Conservation (phyloP, 1,140 invertebrate genomes). For the Muscidifurax raptorellus region DNA sequence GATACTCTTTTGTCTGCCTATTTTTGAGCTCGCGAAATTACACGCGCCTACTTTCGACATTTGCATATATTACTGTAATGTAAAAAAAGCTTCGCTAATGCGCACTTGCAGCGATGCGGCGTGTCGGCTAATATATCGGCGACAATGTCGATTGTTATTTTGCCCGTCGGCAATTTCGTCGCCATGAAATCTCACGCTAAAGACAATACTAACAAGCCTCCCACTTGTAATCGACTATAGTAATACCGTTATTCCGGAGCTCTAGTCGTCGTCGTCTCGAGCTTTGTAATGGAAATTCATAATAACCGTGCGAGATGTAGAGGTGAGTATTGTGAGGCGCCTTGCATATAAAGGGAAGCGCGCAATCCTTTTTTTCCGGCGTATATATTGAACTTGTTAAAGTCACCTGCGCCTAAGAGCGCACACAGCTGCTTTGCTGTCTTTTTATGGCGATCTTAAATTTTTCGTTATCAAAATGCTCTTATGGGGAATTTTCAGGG, state of each 20-base stretch:
- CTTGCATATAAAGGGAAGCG: neutral
- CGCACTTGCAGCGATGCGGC: neutral
- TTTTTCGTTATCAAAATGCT: no score
- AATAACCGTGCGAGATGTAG: conserved; percentile 26
- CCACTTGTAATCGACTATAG: conserved; percentile 53
- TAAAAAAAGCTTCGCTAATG: neutral
- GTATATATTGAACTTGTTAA: neutral
- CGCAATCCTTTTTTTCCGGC: neutral
- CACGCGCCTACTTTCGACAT: neutral
- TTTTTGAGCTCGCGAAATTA: neutral
- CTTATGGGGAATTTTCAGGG: no score
- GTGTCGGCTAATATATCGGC: conserved; percentile 12
- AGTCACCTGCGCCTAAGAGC: neutral
- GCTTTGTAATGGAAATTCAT: conserved; percentile 61
- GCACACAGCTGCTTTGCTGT: no score
- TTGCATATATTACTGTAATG: neutral
- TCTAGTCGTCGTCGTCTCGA: neutral
- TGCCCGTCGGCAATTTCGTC: conserved; percentile 9
- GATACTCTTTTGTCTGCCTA: neutral
- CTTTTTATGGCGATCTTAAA: neutral
- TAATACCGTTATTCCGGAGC: conserved; percentile 55
- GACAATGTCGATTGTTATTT: conserved; percentile 37
- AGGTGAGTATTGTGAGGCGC: neutral
- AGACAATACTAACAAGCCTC: conserved; percentile 29
- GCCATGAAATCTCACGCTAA: conserved; percentile 35